Evolutionary conservation across 2,797 vertebrate genomes (phyloP), one percentile per base, ranked within the genome.

Genomic region (Nyctalus aviator): DNA sequence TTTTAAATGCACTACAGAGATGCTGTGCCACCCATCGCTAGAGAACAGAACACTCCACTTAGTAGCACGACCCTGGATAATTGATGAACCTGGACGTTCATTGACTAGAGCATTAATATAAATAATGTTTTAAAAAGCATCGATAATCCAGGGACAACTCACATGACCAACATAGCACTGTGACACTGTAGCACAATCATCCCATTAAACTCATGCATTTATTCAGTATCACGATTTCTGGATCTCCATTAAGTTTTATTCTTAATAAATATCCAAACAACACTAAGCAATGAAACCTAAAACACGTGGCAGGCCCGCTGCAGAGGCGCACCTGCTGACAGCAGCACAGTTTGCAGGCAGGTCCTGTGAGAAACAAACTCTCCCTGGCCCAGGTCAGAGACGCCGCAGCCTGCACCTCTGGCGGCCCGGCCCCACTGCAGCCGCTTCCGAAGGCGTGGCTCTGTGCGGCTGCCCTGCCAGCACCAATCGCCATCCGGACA

Each of bases 371-470:
- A 57, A 41, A 30, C 9, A 73, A 15, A 59, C 3, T 1, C 6
- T 59, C 32, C 8, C 11, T 1, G 57, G 30, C 18, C 25, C 35
- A 0, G 8, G 4, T 44, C 17, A 78, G 57, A 48, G 25, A 32
- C n/a, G 6, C 50, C 48, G 32, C 35, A 35, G 1, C 17, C 4
- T 8, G 15, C 23, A 18, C 59, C 13, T 23, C 0, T 57, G 30
- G 8, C 4, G 1, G 23, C 50, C 18, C 8, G 66, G 7, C 37
- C n/a, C 41, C 21, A 21, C 18, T 2, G 0, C 1, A 41, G 23
- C 30, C 2, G 23, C 37, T 50, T 17, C 21, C 17, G 2, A 30
- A 3, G 6, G 9, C 0, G 14, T 0, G 8, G 7, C 21, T 1
- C 30, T 27, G 13, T 5, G 9, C 1, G 15, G 30, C 32, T 25